Evolutionary conservation across 2,888 invertebrate species (phyloP).

Genomic region (Lycaena phlaeas): DNA sequence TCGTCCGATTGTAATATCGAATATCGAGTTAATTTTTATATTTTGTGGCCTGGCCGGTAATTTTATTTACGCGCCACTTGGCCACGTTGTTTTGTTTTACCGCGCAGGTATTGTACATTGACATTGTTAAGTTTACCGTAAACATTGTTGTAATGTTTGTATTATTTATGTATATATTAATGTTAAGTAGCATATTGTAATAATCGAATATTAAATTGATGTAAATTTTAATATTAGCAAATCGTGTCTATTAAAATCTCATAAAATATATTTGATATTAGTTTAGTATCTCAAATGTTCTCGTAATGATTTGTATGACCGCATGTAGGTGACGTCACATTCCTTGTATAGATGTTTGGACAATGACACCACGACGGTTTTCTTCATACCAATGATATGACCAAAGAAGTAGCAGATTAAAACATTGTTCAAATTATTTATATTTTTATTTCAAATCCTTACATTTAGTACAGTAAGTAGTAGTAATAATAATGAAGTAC

Average conservation of each 20-base stretch:
- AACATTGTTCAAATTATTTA: constrained; percentile 51
- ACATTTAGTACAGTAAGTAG: too few species aligned
- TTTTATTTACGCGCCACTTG: constrained; percentile 20
- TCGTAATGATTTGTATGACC: constrained; percentile 29
- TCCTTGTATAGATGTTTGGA: constrained; percentile 34
- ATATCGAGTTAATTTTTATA: constrained; percentile 17
- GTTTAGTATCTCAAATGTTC: constrained; percentile 35
- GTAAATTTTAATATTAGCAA: constrained; percentile 39
- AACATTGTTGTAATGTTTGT: constrained; percentile 64
- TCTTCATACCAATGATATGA: constrained; percentile 77
- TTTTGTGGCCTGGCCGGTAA: constrained; percentile 31
- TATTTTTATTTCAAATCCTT: background rate
- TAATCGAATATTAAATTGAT: constrained; percentile 30
- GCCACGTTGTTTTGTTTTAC: constrained; percentile 57
- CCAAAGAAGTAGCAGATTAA: constrained; percentile 76
- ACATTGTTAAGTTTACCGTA: constrained; percentile 62
- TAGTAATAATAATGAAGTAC: too few species aligned
- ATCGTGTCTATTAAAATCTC: constrained; percentile 35
- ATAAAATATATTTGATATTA: constrained; percentile 53
- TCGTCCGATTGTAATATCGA: background rate
- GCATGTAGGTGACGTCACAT: constrained; percentile 45
- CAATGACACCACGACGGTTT: constrained; percentile 31
- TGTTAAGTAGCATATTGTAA: constrained; percentile 49
- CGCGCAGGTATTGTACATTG: constrained; percentile 45
- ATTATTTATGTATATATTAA: constrained; percentile 61